Conservation (phyloP, 2,888 invertebrate species). For the Brassicogethes aeneus region DNA sequence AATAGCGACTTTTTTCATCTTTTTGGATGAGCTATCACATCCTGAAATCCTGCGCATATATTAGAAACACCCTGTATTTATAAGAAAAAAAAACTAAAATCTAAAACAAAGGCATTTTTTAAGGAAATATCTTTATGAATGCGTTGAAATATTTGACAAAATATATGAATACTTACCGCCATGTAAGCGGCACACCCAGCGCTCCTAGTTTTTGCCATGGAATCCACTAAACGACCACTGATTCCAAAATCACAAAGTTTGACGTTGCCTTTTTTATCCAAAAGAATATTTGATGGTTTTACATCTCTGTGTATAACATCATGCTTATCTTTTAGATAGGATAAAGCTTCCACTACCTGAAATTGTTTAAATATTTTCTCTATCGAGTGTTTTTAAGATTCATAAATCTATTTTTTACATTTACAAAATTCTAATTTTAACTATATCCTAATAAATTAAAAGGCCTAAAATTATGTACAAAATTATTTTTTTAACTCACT, state of each 20-base stretch:
- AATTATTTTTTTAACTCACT: conserved; percentile 48
- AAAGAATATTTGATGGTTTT: conserved; percentile 95
- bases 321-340: conserved; percentile 95
- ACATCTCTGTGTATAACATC: conserved; percentile 97
- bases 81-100: too few species aligned
- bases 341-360: conserved; percentile 89
- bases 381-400: conserved; percentile 4
- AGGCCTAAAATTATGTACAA: neutral
- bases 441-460: too few species aligned
- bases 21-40: too few species aligned
- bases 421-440: neutral
- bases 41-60: too few species aligned
- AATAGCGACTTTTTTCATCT: too few species aligned
- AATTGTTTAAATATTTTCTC: conserved; percentile 15
- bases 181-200: conserved; percentile 99
- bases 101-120: too few species aligned
- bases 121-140: too few species aligned
- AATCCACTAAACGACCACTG: conserved; percentile 94
- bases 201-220: conserved; percentile 93
- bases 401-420: neutral
- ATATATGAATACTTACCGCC: conserved; percentile 63
- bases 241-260: conserved; percentile 99
- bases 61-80: too few species aligned
- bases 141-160: too few species aligned
- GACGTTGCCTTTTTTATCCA: conserved; percentile 90